phyloP scores from a whole-genome alignment of 2,888 invertebrate species.

The Acanthosepion pharaonis region DNA sequence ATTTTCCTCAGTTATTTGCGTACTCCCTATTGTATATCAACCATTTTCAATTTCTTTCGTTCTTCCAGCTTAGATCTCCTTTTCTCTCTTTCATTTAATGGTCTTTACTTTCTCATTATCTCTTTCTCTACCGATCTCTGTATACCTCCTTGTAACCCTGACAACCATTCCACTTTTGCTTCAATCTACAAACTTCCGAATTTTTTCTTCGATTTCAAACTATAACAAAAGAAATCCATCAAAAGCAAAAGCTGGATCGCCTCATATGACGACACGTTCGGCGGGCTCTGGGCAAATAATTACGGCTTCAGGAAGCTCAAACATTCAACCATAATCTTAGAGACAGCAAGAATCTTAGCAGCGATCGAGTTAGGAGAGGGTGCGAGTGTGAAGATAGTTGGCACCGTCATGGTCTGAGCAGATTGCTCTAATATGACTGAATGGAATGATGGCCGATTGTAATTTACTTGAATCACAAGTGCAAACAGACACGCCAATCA shows the following conservation, averaged over 20 bases:
- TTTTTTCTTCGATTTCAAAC: not conserved
- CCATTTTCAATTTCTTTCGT: too few relatives aligned
- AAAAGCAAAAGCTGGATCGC: not conserved
- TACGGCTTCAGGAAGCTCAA: not conserved
- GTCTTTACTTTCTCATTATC: too few relatives aligned
- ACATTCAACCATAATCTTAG: not conserved
- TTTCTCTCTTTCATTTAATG: too few relatives aligned
- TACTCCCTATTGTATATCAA: too few relatives aligned
- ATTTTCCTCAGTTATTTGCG: too few relatives aligned
- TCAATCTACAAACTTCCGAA: not conserved
- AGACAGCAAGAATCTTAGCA: not conserved
- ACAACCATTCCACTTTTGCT: not conserved
- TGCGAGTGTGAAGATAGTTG: not conserved
- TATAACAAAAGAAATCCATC: not conserved
- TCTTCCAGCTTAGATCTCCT: too few relatives aligned
- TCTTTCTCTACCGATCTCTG: not conserved
- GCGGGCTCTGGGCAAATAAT: not conserved
- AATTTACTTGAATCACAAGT: not conserved
- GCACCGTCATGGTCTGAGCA: not conserved
- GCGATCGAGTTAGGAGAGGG: not conserved
- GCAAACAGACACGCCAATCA: not conserved
- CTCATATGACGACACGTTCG: not conserved
- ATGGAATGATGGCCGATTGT: not conserved
- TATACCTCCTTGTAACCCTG: not conserved
- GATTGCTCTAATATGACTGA: not conserved